Evolutionary conservation across 2,797 vertebrate species (phyloP).

Genomic region (Sphenopsis melanotis): DNA sequence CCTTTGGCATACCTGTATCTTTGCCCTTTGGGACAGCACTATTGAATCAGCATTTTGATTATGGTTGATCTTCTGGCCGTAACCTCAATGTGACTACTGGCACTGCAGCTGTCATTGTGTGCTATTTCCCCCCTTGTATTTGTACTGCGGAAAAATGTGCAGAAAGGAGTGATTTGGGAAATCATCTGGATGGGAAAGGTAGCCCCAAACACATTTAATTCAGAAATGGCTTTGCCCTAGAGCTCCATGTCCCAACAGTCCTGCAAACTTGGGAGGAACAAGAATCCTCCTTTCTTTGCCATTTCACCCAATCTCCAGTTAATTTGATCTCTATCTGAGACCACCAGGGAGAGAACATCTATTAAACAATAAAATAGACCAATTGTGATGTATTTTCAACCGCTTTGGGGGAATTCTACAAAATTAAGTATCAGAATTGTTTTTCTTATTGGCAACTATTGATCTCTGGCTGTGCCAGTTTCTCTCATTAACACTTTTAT

Average conservation of each 20-base stretch:
- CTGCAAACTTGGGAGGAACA: not conserved
- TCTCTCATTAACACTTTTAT: conserved; percentile 81
- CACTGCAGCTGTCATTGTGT: not conserved
- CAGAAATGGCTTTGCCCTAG: conserved; percentile 1
- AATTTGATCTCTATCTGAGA: conserved; percentile 49
- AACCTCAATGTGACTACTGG: not conserved
- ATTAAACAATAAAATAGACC: conserved; percentile 61
- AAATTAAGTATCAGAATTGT: conserved; percentile 76
- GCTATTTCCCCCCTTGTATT: not conserved
- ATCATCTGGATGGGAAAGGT: not conserved
- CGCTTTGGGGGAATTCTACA: conserved; percentile 65
- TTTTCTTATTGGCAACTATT: conserved; percentile 78
- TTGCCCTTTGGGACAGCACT: not conserved
- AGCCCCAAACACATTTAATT: not conserved
- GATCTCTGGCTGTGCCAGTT: conserved; percentile 70
- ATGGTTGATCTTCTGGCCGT: not conserved
- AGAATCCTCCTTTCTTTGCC: not conserved
- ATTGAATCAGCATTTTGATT: not conserved
- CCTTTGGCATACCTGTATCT: not conserved
- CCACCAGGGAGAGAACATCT: conserved; percentile 47
- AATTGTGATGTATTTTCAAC: conserved; percentile 66
- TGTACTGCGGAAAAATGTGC: not conserved
- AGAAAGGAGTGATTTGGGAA: not conserved
- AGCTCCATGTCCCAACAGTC: not conserved
- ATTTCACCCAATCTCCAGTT: conserved; percentile 6